Evolutionary conservation across 2,888 invertebrate species (phyloP), one percentile per base, ranked within the genome.

Genomic region (Leucophenga maculata): DNA sequence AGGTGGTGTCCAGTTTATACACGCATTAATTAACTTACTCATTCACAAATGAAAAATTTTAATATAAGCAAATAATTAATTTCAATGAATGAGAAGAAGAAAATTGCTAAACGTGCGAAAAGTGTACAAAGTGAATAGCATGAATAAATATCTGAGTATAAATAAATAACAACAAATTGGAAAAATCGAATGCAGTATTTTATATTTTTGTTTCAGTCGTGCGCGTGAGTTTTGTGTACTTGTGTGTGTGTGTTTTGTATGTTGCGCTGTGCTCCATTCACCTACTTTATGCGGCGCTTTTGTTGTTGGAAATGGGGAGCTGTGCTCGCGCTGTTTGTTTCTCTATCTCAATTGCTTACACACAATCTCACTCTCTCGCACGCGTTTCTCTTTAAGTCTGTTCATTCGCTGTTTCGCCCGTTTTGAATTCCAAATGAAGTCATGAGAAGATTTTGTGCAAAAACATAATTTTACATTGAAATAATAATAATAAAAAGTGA

Each of bases 351-450:
- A 3, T 26, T 72, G 73, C 67, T 70, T 74, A 73, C 73, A 74
- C 14, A 72, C 71, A n/a, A n/a, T n/a, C n/a, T 72, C 72, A 54
- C 75, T 78, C 75, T 72, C 73, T 73, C 70, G 72, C 72, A 26
- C 16, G 57, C 1, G 22, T 73, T 72, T 72, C 67, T 71, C 73
- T 54, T 54, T 54, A 1, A 39, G 39, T 39, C 8, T 20, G 18
- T 54, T 54, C 57, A 18, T n/a, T 26, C 57, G 57, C 26, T 64
- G 4, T 3, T 26, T 50, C 74, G 77, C 83, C 84, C 83, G 83
- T 80, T 81, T 75, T 81, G 81, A 82, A 81, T 84, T 84, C 78
- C 77, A 84, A 81, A 81, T 81, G 84, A 83, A 81, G 80, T 81
- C 84, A 82, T 83, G 84, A 83, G 79, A 75, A 75, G n/a, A 69